Conservation (phyloP, 2,797 vertebrate species). For the Siniperca obscura region DNA sequence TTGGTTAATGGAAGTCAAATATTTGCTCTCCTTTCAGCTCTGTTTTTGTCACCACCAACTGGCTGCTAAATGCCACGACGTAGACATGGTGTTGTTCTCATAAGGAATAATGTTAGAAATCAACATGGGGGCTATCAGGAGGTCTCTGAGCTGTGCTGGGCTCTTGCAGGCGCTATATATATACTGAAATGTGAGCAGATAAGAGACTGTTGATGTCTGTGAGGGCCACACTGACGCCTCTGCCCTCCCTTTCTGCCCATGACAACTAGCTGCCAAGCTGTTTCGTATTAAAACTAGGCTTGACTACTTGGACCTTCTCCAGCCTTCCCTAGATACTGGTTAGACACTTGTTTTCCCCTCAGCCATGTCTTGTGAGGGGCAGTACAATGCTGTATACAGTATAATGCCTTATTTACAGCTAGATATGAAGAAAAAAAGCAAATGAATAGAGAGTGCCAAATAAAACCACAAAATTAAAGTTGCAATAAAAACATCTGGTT, state of each 20-base stretch:
- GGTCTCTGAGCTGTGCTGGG: slow-evolving; percentile 42
- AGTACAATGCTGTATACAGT: not conserved
- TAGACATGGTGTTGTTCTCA: slow-evolving; percentile 1
- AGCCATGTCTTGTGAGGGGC: not conserved
- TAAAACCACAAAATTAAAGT: slow-evolving; percentile 15
- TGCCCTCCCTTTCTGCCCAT: slow-evolving; percentile 36
- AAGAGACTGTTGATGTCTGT: slow-evolving; percentile 70
- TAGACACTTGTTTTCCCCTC: not conserved
- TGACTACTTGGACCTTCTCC: slow-evolving; percentile 2
- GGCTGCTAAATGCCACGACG: not conserved
- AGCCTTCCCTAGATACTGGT: slow-evolving; percentile 14
- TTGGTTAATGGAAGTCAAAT: not conserved
- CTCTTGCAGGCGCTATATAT: slow-evolving; percentile 80
- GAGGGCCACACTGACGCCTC: slow-evolving; percentile 72
- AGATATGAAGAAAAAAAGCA: not conserved
- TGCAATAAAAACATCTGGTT: slow-evolving; percentile 32
- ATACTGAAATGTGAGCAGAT: slow-evolving; percentile 85
- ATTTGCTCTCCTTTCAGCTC: not conserved
- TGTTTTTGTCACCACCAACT: not conserved
- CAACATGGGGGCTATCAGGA: slow-evolving; percentile 36
- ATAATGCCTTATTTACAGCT: not conserved
- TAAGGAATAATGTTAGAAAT: slow-evolving; percentile 35
- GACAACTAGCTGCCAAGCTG: slow-evolving; percentile 39
- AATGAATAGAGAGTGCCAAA: not conserved
- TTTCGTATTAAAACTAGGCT: slow-evolving; percentile 43